These are phyloP conservation scores for Xiphorhynchus elegans DNA, from an alignment of 2,113 vertebrate species.

Conservation along the genomic window DNA sequence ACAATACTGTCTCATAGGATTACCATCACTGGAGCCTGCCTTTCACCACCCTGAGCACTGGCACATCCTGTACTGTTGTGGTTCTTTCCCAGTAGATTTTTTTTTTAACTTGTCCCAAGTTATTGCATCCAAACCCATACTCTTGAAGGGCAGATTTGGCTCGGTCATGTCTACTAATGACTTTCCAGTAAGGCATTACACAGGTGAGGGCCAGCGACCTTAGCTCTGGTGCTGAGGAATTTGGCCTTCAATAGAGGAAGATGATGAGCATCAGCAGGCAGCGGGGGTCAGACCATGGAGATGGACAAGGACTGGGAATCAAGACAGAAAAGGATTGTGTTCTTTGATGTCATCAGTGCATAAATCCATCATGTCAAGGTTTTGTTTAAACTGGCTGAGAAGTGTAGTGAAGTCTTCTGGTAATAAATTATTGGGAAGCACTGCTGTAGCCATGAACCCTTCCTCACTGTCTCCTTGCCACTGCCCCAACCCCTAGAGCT, in stretches of 20 bases:
- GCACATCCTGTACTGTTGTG: background rate
- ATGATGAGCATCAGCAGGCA: background rate
- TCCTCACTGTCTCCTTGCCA: background rate
- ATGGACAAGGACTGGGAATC: background rate
- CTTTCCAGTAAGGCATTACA: background rate
- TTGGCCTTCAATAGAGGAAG: background rate
- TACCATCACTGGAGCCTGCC: background rate
- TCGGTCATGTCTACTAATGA: background rate
- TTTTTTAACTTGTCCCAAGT: background rate
- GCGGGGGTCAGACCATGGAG: background rate
- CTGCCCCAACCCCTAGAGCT: background rate
- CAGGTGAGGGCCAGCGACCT: rapidly evolving
- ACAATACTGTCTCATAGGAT: background rate
- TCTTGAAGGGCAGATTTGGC: background rate
- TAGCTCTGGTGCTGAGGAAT: background rate
- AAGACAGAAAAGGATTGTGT: background rate
- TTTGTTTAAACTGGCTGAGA: background rate
- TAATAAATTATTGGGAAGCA: background rate
- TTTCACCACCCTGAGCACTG: background rate
- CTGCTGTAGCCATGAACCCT: rapidly evolving
- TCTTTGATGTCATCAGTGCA: background rate
- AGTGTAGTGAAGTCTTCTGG: background rate
- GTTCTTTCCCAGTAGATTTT: background rate
- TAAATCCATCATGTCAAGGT: background rate
- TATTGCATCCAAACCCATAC: background rate